A percentile compares a stretch with the other conserved stretches of the same genome.
Evolutionary conservation across 2,113 vertebrate genomes (phyloP).

Genomic region (Pluvialis apricaria): DNA sequence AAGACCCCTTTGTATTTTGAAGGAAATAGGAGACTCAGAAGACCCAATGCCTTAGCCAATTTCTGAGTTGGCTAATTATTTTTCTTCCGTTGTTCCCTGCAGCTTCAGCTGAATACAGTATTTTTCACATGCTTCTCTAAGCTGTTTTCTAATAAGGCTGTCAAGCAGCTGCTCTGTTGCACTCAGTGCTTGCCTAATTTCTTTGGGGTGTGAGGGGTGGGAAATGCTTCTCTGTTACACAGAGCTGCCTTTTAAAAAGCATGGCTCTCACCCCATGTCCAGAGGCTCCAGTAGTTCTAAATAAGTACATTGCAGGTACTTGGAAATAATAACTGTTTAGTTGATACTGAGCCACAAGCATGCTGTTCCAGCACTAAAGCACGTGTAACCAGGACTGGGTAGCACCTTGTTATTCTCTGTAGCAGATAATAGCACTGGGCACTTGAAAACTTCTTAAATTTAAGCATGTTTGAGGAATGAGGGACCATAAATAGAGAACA

Average conservation of each 20-base stretch:
- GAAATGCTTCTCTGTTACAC: neutral
- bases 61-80: conserved; percentile 40
- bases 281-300: neutral
- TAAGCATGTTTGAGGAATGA: neutral
- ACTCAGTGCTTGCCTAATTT: neutral
- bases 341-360: neutral
- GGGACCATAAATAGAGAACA: neutral
- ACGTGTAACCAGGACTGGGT: neutral
- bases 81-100: conserved; percentile 14
- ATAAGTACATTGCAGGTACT: neutral
- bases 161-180: neutral
- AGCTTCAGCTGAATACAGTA: conserved; percentile 31
- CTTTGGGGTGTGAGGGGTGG: neutral
- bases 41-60: neutral
- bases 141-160: conserved; percentile 17
- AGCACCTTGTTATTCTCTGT: neutral
- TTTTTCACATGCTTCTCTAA: conserved; percentile 10
- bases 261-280: neutral
- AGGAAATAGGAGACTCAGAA: conserved; percentile 1
- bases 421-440: neutral
- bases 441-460: neutral
- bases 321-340: neutral
- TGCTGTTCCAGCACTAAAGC: neutral
- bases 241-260: neutral
- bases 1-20: conserved; percentile 9